Evolutionary conservation across 2,113 vertebrate species (phyloP).

Genomic region (Penelope pileata): DNA sequence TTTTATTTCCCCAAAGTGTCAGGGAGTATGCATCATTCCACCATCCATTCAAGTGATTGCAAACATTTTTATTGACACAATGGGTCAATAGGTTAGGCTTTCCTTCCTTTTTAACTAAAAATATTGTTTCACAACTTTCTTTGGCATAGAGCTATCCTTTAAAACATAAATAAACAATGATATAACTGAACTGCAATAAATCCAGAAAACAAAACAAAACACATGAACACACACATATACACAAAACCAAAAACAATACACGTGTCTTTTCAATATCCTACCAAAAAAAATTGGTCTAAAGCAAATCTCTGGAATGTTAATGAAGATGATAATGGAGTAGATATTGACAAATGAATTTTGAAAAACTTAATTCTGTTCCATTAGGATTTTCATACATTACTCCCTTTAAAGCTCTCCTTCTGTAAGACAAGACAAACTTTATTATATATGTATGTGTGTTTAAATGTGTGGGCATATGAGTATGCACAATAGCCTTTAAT

Average conservation of each 20-base stretch:
- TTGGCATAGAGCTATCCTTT: neutral
- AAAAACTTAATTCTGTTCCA: neutral
- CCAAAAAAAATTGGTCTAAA: neutral
- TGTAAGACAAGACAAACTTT: neutral
- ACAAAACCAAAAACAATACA: neutral
- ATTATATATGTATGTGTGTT: neutral
- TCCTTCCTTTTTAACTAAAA: neutral
- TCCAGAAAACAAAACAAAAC: neutral
- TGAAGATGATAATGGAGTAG: neutral
- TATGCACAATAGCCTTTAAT: neutral
- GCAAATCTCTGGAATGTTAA: neutral
- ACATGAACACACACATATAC: neutral
- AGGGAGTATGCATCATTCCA: neutral
- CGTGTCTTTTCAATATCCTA: neutral
- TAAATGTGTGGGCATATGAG: neutral
- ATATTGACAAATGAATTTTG: neutral
- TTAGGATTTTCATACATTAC: neutral
- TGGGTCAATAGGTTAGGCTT: neutral
- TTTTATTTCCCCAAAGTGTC: neutral
- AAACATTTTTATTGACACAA: neutral
- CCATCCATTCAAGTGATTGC: neutral
- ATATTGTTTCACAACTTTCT: neutral
- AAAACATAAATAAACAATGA: neutral
- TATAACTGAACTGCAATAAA: neutral
- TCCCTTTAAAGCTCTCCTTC: neutral